Evolutionary conservation across 2,797 vertebrate genomes (phyloP).

Genomic region (Aldrovandia affinis): DNA sequence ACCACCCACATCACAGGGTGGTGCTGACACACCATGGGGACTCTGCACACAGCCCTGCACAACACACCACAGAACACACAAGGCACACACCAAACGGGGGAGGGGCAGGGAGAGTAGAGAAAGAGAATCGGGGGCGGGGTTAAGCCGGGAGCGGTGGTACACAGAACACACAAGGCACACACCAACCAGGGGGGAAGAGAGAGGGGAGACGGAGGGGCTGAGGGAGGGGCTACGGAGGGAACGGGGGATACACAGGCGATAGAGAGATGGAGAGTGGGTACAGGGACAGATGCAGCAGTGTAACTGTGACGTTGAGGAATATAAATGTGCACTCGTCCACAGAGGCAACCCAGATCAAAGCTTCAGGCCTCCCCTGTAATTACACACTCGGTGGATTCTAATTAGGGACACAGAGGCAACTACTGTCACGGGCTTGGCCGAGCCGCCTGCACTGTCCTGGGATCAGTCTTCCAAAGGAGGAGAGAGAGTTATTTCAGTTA

Average conservation of each 20-base stretch:
- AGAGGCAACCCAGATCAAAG: slow-evolving; percentile 31
- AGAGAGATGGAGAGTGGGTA: slow-evolving; percentile 40
- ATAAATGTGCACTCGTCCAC: slow-evolving; percentile 58
- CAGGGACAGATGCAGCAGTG: slow-evolving; percentile 45
- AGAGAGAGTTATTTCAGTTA: slow-evolving; percentile 31
- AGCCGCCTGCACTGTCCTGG: slow-evolving; percentile 34
- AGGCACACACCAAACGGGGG: background rate
- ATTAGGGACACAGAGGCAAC: slow-evolving; percentile 65
- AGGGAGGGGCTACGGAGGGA: background rate
- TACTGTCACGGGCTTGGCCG: slow-evolving; percentile 46
- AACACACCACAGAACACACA: slow-evolving; percentile 46
- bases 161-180: too few species aligned
- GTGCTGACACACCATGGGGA: slow-evolving; percentile 53
- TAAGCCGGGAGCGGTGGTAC: too few species aligned
- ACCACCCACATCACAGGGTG: slow-evolving; percentile 65
- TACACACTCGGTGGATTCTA: slow-evolving; percentile 64
- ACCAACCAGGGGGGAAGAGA: too few species aligned
- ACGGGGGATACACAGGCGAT: slow-evolving; percentile 9
- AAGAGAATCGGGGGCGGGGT: too few species aligned
- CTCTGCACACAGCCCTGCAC: slow-evolving; percentile 64
- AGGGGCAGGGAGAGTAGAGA: too few species aligned
- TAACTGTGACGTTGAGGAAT: slow-evolving; percentile 54
- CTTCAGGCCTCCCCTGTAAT: slow-evolving; percentile 68
- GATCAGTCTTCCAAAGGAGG: slow-evolving; percentile 32
- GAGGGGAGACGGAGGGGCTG: background rate